Evolutionary conservation across 2,797 vertebrate species (phyloP).

Genomic region (Aeoliscus strigatus): DNA sequence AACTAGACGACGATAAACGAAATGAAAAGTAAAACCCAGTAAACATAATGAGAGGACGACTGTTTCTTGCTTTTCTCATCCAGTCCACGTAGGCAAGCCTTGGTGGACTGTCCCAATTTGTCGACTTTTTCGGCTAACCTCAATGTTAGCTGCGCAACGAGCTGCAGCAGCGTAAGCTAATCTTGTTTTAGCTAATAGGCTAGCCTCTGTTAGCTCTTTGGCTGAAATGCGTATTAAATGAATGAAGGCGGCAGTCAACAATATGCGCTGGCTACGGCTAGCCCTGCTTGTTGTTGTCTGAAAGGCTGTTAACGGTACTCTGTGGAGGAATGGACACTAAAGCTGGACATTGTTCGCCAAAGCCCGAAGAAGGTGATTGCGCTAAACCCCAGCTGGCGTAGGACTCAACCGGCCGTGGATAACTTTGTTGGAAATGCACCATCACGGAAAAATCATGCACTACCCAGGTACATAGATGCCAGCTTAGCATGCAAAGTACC

Average conservation of each 20-base stretch:
- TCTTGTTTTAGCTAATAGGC: slow-evolving; percentile 30
- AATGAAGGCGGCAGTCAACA: slow-evolving; percentile 44
- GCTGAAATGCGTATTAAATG: slow-evolving; percentile 35
- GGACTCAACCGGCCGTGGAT: slow-evolving; percentile 7
- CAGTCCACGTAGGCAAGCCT: background rate
- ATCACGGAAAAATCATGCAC: slow-evolving; percentile 23
- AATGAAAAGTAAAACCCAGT: slow-evolving; percentile 2
- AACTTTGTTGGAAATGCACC: slow-evolving; percentile 45
- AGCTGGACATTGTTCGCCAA: slow-evolving; percentile 3
- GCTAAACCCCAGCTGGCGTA: slow-evolving; percentile 1
- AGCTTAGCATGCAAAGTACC: slow-evolving; percentile 23
- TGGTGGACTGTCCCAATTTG: background rate
- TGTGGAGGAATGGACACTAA: slow-evolving; percentile 12
- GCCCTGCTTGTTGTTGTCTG: slow-evolving; percentile 18
- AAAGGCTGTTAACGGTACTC: slow-evolving; percentile 3
- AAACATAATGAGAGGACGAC: background rate
- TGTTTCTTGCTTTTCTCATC: background rate
- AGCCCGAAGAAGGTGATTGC: slow-evolving; percentile 8
- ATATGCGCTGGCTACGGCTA: slow-evolving; percentile 4
- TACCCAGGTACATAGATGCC: slow-evolving; percentile 21
- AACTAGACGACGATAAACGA: slow-evolving; percentile 38
- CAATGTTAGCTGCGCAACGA: slow-evolving; percentile 59
- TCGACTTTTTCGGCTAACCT: slow-evolving; percentile 15
- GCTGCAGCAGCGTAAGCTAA: slow-evolving; percentile 25
- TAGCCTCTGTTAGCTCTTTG: slow-evolving; percentile 46